Evolutionary conservation across 1,140 invertebrate genomes (phyloP), one percentile per base, ranked within the genome.

Genomic region (Thalassaphorura encarpata): DNA sequence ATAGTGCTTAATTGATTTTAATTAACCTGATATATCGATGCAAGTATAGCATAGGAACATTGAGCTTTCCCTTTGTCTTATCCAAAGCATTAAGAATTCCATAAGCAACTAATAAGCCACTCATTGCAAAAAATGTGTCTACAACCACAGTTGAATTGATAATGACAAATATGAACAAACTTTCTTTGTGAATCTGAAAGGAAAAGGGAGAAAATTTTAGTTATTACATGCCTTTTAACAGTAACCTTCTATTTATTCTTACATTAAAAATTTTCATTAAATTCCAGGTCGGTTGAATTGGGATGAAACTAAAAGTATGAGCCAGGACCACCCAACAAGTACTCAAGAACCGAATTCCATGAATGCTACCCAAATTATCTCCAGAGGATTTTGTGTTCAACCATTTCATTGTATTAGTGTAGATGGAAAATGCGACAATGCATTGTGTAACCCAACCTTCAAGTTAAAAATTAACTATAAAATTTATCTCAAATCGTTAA

Each of bases 41-140:
- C 8, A 56, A 18, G 26, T 50, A 50, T 13, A 51, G 23, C 11
- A 24, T 5, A 4, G 28, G 23, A 16, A 33, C 11, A 19, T 51
- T 56, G 4, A 51, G 18, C 41, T 51, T 49, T 2, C 54, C 47
- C 5, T 33, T 46, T 19, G 6, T 23, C 23, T 51, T 49, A 19
- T 56, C 54, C 36, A 56, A 33, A 15, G 15, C 40, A n/a, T 41
- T 49, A 3, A 56, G 21, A 6, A 66, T 24, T 13, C 47, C 13
- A 31, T 58, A 66, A n/a, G 58, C 47, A 21, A 39, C 13, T 5
- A 56, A 27, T 21, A 78, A 54, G 4, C 78, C 79, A 66, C 75
- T 77, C n/a, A 80, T 67, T 4, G 74, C 59, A 16, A 80, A 74
- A 67, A 80, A 80, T 4, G 78, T 77, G 59, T 78, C 76, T 24